A percentile compares a stretch with the other conserved stretches of the same genome.
These are phyloP conservation scores for Bombus confusus DNA, from an alignment of 1,140 invertebrate genomes.

Conservation along the genomic window DNA sequence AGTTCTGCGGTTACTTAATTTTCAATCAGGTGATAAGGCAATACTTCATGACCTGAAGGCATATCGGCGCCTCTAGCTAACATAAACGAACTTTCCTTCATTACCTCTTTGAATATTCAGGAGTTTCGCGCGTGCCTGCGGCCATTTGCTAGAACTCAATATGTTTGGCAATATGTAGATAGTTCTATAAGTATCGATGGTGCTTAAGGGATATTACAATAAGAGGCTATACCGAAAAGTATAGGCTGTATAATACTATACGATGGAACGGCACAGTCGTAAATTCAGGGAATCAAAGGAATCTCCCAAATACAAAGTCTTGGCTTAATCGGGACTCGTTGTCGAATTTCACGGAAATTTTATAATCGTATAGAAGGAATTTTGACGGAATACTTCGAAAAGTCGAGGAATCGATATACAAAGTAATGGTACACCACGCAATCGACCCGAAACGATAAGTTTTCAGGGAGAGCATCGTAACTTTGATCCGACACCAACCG, in stretches of 20 bases:
- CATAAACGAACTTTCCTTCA: slow-evolving; percentile 78
- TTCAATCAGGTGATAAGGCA: slow-evolving; percentile 71
- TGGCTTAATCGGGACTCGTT: neutral
- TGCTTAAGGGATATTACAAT: slow-evolving; percentile 57
- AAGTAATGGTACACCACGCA: neutral
- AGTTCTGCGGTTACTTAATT: slow-evolving; percentile 62
- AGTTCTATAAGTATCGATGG: slow-evolving; percentile 74
- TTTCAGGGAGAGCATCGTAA: slow-evolving; percentile 30
- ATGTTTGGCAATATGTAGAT: slow-evolving; percentile 80
- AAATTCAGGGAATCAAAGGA: neutral
- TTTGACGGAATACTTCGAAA: neutral
- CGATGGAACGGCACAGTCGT: too few species aligned
- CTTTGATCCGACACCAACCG: slow-evolving; percentile 24
- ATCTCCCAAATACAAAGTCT: neutral
- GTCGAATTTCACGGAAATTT: neutral
- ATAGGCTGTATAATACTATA: too few species aligned
- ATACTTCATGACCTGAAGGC: slow-evolving; percentile 69
- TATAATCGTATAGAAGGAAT: neutral
- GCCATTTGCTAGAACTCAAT: slow-evolving; percentile 79
- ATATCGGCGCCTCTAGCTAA: slow-evolving; percentile 63
- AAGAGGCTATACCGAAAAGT: slow-evolving; percentile 9
- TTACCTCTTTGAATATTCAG: slow-evolving; percentile 82
- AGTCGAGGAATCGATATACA: too few species aligned
- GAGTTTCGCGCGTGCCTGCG: slow-evolving; percentile 78
- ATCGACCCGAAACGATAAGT: slow-evolving; percentile 41